These are phyloP conservation scores for Drosophila rellima DNA, from an alignment of 2,888 invertebrate genomes.

Conservation along the genomic window DNA sequence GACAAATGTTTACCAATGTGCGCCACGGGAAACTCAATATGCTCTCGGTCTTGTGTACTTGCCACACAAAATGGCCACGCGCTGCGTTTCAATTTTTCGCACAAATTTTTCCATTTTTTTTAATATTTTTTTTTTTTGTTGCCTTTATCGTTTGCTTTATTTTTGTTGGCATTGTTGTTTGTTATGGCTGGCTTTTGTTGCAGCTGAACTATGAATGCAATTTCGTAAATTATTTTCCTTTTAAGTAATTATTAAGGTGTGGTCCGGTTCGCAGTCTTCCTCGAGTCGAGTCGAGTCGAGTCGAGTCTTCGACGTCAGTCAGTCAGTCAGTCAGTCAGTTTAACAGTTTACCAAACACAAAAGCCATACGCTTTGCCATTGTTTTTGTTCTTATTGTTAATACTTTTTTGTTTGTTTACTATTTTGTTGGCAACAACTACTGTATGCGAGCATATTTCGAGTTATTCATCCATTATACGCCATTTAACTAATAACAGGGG, in stretches of 20 bases:
- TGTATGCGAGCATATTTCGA: conserved; percentile 46
- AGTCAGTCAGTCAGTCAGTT: conserved; percentile 35
- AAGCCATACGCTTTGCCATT: conserved; percentile 46
- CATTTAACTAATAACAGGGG: conserved; percentile 81
- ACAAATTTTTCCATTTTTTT: conserved; percentile 46
- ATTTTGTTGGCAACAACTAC: conserved; percentile 44
- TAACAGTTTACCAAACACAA: conserved; percentile 74
- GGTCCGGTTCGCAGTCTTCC: conserved; percentile 69
- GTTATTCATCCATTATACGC: conserved; percentile 78
- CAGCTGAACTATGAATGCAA: conserved; percentile 84
- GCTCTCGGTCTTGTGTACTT: conserved; percentile 18
- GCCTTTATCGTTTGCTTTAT: conserved; percentile 27
- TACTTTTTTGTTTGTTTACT: conserved; percentile 57
- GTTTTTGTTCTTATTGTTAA: conserved; percentile 41
- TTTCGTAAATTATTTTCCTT: conserved; percentile 85
- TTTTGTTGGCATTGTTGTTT: conserved; percentile 67
- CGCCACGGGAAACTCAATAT: conserved; percentile 79
- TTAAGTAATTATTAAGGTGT: conserved; percentile 86
- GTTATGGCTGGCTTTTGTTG: conserved; percentile 77
- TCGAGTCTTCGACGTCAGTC: conserved; percentile 33
- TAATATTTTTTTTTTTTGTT: conserved; percentile 41
- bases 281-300: conserved; percentile 19
- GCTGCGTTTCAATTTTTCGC: conserved; percentile 58
- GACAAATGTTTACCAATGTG: conserved; percentile 71
- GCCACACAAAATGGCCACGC: conserved; percentile 62